A percentile compares a stretch with the other conserved stretches of the same genome.
phyloP scores from a whole-genome alignment of 2,797 vertebrate species.

The Perodicticus potto region DNA sequence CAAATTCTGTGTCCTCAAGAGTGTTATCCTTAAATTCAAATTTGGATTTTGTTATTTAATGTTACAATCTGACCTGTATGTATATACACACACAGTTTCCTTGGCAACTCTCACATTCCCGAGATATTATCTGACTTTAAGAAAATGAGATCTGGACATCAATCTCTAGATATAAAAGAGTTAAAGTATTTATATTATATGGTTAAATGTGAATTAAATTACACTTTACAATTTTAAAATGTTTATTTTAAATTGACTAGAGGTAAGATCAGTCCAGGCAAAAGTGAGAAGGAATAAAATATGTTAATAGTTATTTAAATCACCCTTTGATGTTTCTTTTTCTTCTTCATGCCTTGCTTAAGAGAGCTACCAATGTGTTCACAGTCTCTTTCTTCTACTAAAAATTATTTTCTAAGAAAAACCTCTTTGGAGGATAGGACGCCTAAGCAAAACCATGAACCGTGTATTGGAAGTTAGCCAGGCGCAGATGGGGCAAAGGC shows the following conservation, averaged over 20 bases:
- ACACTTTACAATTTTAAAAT: not conserved
- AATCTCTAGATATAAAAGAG: not conserved
- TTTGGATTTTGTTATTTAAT: slow-evolving; percentile 8
- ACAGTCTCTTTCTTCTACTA: not conserved
- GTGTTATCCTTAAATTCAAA: not conserved
- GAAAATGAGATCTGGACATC: not conserved
- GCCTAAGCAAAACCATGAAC: slow-evolving; percentile 23
- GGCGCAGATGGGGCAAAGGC: slow-evolving; percentile 63
- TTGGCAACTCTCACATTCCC: not conserved
- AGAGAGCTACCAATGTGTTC: not conserved
- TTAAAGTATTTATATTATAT: not conserved
- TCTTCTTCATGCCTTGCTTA: not conserved
- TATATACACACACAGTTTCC: not conserved
- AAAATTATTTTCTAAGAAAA: slow-evolving; percentile 61
- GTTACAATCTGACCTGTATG: not conserved
- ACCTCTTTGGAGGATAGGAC: not conserved
- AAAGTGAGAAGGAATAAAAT: not conserved
- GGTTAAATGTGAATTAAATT: not conserved
- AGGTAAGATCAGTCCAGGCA: not conserved
- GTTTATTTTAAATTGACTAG: not conserved
- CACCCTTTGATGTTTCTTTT: not conserved
- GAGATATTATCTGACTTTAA: not conserved
- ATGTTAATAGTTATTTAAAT: slow-evolving; percentile 6
- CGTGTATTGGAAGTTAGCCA: slow-evolving; percentile 62
- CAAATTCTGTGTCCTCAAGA: not conserved